Conservation (phyloP, 2,888 invertebrate species). For the Iselma pallidipennis region DNA sequence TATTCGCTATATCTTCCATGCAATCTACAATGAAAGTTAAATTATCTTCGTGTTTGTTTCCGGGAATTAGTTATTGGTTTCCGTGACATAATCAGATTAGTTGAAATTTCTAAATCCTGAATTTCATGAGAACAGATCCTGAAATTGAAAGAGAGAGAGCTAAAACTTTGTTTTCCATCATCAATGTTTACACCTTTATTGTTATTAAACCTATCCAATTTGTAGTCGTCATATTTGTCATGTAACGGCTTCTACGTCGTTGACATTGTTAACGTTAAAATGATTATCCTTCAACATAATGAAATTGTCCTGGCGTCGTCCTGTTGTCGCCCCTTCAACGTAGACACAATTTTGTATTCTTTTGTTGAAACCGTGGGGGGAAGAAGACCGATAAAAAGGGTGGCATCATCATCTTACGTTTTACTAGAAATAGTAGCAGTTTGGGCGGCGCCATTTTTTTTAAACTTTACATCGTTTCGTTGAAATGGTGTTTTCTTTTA, state of each 20-base stretch:
- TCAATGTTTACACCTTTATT: neutral
- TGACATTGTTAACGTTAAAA: neutral
- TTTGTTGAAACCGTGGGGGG: neutral
- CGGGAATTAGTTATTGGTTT: slow-evolving; percentile 3
- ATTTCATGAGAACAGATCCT: no score
- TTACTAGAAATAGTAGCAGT: neutral
- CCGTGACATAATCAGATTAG: neutral
- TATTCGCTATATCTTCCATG: neutral
- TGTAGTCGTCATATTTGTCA: neutral
- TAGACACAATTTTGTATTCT: neutral
- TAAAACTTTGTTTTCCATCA: neutral
- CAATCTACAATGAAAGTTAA: neutral
- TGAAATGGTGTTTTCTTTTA: neutral
- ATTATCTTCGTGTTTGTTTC: neutral
- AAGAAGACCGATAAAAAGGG: neutral
- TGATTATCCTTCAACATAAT: neutral
- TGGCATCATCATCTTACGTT: neutral
- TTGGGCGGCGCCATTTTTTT: neutral
- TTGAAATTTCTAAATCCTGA: neutral
- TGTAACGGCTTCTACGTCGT: neutral
- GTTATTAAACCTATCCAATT: neutral
- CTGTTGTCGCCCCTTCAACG: neutral
- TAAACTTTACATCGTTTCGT: neutral
- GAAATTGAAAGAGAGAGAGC: no score
- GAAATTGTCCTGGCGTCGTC: neutral